Percentiles rank a stretch among this genome's conserved stretches.
These are phyloP conservation scores for Mareca penelope DNA, from an alignment of 2,797 vertebrate species.

Conservation along the genomic window DNA sequence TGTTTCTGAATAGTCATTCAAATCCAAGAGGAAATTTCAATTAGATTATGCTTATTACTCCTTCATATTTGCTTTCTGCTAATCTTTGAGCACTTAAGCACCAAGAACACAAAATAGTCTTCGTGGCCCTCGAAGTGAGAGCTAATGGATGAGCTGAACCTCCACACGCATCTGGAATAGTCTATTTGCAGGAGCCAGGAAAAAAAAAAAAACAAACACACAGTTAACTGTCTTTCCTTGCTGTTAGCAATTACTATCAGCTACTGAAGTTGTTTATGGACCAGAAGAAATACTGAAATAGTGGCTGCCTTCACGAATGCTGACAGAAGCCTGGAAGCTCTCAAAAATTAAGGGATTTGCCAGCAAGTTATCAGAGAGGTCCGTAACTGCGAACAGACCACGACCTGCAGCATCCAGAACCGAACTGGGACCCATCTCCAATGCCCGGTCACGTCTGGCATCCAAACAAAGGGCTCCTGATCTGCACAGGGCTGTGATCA, in stretches of 20 bases:
- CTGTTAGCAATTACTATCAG: not conserved
- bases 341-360: fast-evolving
- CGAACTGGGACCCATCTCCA: too few relatives aligned
- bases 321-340: not conserved
- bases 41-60: not conserved
- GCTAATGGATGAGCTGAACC: not conserved
- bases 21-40: constrained; percentile 12
- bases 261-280: not conserved
- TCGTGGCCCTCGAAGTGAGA: not conserved
- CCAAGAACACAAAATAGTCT: fast-evolving
- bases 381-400: fast-evolving
- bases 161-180: fast-evolving
- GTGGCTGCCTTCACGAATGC: not conserved
- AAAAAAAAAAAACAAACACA: not conserved
- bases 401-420: too few relatives aligned
- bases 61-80: not conserved
- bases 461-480: not conserved
- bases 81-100: not conserved
- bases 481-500: too few relatives aligned
- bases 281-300: not conserved
- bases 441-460: not conserved
- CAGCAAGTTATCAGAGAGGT: fast-evolving
- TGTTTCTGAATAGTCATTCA: constrained; percentile 6
- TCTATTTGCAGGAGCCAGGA: fast-evolving
- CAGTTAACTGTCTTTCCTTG: not conserved